Evolutionary conservation across 1,140 invertebrate species (phyloP).

Genomic region (Eumaeus atala): DNA sequence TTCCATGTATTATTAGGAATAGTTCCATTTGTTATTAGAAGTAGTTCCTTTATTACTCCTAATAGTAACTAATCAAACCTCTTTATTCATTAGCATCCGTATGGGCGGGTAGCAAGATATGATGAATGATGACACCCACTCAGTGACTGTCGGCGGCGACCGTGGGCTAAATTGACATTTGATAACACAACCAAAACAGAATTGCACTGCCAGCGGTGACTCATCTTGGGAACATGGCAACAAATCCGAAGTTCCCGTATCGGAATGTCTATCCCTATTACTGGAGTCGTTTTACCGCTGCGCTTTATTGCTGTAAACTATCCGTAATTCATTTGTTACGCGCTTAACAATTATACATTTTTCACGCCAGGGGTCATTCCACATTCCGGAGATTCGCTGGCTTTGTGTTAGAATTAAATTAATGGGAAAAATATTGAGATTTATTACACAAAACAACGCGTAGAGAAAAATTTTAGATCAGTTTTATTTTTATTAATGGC

Average conservation of each 20-base stretch:
- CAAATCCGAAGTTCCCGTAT: background rate
- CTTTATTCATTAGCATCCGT: too few relatives aligned
- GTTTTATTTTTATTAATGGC: background rate
- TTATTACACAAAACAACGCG: slow-evolving; percentile 4
- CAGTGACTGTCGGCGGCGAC: too few relatives aligned
- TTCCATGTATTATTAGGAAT: too few relatives aligned
- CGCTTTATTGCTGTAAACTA: slow-evolving; percentile 1
- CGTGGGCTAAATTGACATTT: too few relatives aligned
- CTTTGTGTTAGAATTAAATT: slow-evolving; percentile 3
- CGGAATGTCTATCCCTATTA: slow-evolving; percentile 17
- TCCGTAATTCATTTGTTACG: slow-evolving; percentile 32
- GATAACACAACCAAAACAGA: too few relatives aligned
- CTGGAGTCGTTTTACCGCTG: background rate
- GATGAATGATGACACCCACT: too few relatives aligned
- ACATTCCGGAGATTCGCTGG: slow-evolving; percentile 22
- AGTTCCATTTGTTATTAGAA: too few relatives aligned
- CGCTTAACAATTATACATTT: slow-evolving; percentile 36
- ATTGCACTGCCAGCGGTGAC: background rate
- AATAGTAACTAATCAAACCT: too few relatives aligned
- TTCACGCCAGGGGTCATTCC: slow-evolving; percentile 21
- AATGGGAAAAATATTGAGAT: background rate
- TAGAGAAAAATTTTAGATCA: background rate
- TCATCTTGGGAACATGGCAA: background rate
- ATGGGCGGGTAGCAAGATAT: too few relatives aligned
- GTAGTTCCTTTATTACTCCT: too few relatives aligned